These are phyloP conservation scores for Lottia gigantea DNA, from an alignment of 2,888 invertebrate genomes.

Conservation along the genomic window DNA sequence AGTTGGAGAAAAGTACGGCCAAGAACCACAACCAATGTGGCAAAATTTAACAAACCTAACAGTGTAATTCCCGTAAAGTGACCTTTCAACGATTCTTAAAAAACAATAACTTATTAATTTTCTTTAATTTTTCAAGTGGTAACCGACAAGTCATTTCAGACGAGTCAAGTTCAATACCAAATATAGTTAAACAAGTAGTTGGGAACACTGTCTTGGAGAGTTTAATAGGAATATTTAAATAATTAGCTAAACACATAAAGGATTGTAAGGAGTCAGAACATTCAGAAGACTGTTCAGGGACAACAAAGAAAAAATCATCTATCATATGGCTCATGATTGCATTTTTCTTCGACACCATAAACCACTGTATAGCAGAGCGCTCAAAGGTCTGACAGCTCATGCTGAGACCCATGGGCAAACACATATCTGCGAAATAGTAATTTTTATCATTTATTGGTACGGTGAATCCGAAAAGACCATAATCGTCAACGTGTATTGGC, in stretches of 20 bases:
- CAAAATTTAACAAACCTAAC: too few species aligned
- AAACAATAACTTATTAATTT: too few species aligned
- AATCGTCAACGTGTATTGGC: conserved; percentile 5
- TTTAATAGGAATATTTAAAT: conserved; percentile 6
- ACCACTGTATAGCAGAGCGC: conserved; percentile 7
- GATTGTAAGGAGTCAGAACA: neutral
- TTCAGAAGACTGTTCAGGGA: neutral
- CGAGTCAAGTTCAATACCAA: conserved; percentile 10
- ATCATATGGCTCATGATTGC: neutral
- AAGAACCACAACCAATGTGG: too few species aligned
- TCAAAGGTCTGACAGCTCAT: neutral
- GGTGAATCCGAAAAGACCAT: conserved; percentile 2
- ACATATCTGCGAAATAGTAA: conserved; percentile 1
- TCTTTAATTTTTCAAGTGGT: neutral
- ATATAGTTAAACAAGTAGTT: too few species aligned
- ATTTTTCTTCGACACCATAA: neutral
- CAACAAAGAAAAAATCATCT: neutral
- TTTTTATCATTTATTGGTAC: neutral
- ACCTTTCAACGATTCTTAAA: too few species aligned
- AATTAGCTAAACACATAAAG: neutral
- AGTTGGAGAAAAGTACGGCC: too few species aligned
- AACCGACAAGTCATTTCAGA: too few species aligned
- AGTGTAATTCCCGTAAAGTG: too few species aligned
- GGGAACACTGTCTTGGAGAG: conserved; percentile 1
- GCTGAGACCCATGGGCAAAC: conserved; percentile 4